Evolutionary conservation across 92 coral and sea anemone species (phyloP), one percentile per base, ranked within the genome.

Genomic region (Epizoanthus rinbou): DNA sequence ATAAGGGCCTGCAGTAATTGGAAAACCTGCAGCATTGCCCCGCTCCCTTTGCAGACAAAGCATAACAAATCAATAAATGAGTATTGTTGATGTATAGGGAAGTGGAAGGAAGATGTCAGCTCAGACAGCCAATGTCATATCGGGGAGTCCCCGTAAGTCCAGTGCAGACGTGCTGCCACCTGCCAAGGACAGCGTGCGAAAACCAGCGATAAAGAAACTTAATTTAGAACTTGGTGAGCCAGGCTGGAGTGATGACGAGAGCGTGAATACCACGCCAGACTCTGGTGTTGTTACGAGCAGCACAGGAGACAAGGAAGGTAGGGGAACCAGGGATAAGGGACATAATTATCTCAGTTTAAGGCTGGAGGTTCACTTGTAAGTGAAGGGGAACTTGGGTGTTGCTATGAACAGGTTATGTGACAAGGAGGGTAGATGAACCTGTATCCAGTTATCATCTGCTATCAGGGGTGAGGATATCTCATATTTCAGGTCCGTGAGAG

Each of bases 151-250:
- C 13, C 43, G 16, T 78, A 78, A 78, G 70, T 18, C 82, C 14
- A 17, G 13, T 78, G 7, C 56, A 3, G 82, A 78, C 22, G 70
- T 56, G 22, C 43, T 33, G 50, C 73, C 73, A 8, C 21, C 22
- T 33, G 52, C 59, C 47, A 62, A 47, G 18, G 82, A 78, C 0
- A 16, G 21, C 11, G 4, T 43, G 37, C 43, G 58, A 62, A 78
- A 78, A 17, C 82, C 82, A 15, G 82, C 82, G 1, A 22, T 78
- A 39, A 78, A 78, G 50, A 78, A 78, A 62, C 70, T 62, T 3
- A 33, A 37, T 37, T 19, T 39, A 39, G 82, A 78, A 4, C 71
- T 78, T 43, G 33, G 57, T 9, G 82, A 78, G 23, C 43, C n/a
- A 11, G 66, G 58, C 13, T 47, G 70, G 23, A 50, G 54, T 50